phyloP scores from a whole-genome alignment of 2,888 invertebrate genomes.

The Drosophila recens region DNA sequence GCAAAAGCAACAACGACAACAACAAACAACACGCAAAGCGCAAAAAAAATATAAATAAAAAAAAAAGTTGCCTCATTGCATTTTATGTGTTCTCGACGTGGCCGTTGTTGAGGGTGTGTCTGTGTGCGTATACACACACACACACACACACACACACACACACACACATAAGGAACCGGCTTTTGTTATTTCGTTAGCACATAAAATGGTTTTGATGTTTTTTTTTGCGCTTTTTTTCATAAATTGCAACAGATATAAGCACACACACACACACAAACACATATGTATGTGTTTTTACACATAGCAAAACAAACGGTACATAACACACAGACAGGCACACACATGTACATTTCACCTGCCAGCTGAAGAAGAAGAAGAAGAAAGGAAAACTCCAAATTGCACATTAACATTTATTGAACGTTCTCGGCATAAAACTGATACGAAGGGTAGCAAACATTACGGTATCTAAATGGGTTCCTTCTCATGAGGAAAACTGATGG shows the following conservation, averaged over 20 bases:
- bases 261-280: conserved; percentile 8
- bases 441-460: conserved; percentile 40
- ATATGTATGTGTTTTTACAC: conserved; percentile 6
- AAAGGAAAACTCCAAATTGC: conserved; percentile 48
- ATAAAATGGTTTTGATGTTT: conserved; percentile 66
- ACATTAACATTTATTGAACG: conserved; percentile 62
- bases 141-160: conserved; percentile 7
- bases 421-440: conserved; percentile 15
- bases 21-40: conserved; percentile 14
- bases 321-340: conserved; percentile 9
- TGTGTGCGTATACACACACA: conserved; percentile 6
- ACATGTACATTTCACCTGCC: conserved; percentile 39
- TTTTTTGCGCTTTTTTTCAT: conserved; percentile 40
- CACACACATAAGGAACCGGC: conserved; percentile 43
- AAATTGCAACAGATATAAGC: conserved; percentile 61
- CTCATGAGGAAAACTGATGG: background rate
- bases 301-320: conserved; percentile 42
- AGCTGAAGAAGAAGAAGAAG: conserved; percentile 11
- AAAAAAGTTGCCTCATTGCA: conserved; percentile 67
- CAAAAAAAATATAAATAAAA: conserved; percentile 8
- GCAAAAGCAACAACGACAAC: conserved; percentile 34
- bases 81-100: conserved; percentile 68
- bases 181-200: conserved; percentile 80
- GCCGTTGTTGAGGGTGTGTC: conserved; percentile 46
- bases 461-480: conserved; percentile 21